Percentiles rank a stretch among this genome's conserved stretches.
Evolutionary conservation across 2,113 vertebrate genomes (phyloP).

Genomic region (Gila orcuttii): DNA sequence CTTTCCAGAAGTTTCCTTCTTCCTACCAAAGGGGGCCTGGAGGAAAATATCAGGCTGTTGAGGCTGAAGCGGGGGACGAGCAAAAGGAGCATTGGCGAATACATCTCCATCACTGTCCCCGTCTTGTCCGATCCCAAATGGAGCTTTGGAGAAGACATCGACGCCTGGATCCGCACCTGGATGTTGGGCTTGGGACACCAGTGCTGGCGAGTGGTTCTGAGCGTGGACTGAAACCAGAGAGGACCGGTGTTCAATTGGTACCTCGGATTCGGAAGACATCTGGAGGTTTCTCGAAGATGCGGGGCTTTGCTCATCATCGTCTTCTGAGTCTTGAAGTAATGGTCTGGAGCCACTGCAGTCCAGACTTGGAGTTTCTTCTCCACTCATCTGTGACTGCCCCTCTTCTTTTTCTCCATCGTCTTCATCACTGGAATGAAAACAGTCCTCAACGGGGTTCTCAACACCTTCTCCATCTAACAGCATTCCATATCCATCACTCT

Average conservation of each 20-base stretch:
- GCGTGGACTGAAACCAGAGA: neutral
- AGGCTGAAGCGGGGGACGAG: constrained; percentile 59
- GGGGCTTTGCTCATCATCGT: constrained; percentile 80
- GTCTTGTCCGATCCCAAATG: constrained; percentile 77
- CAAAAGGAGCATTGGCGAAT: constrained; percentile 92
- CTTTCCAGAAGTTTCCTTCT: constrained; percentile 73
- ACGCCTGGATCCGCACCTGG: constrained; percentile 52
- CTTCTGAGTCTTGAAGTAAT: constrained; percentile 90
- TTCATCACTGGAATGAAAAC: constrained; percentile 93
- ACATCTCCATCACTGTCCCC: constrained; percentile 75
- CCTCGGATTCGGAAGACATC: neutral
- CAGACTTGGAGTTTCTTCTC: constrained; percentile 72
- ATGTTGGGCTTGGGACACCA: neutral
- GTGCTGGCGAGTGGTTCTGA: constrained; percentile 18
- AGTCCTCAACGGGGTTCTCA: constrained; percentile 59
- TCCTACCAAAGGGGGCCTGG: constrained; percentile 91
- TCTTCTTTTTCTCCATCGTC: constrained; percentile 80
- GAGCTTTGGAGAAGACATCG: constrained; percentile 88
- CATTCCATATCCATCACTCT: constrained; percentile 68
- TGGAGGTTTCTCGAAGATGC: constrained; percentile 58
- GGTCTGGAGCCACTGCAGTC: constrained; percentile 92
- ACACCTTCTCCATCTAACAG: constrained; percentile 62
- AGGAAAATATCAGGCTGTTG: constrained; percentile 88
- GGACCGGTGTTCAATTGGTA: neutral
- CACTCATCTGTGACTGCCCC: constrained; percentile 63